phyloP scores from a whole-genome alignment of 2,797 vertebrate species.

The Anas flavirostris region DNA sequence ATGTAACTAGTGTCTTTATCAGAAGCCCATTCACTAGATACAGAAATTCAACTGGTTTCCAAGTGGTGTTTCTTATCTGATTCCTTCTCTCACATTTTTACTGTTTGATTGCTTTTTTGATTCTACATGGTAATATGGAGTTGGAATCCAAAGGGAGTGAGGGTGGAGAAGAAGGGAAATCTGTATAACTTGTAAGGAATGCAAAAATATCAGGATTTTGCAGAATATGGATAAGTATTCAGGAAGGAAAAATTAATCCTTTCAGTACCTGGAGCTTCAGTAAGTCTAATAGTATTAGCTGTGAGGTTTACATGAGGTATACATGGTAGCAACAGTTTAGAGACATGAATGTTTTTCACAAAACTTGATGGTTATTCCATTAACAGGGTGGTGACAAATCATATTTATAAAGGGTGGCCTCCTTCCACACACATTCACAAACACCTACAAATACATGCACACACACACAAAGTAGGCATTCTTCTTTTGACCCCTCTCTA shows the following conservation, averaged over 20 bases:
- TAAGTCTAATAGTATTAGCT: not conserved
- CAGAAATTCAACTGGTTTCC: fast-evolving
- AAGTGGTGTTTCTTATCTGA: not conserved
- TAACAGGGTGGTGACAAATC: not conserved
- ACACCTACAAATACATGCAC: not conserved
- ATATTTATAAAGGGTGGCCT: not conserved
- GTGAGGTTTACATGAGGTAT: not conserved
- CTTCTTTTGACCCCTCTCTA: not conserved
- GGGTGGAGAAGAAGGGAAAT: not conserved
- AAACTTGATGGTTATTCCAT: not conserved
- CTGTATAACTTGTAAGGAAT: not conserved
- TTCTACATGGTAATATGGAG: not conserved
- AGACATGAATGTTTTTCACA: fast-evolving
- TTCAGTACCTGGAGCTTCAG: not conserved
- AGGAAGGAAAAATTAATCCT: not conserved
- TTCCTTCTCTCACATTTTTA: not conserved
- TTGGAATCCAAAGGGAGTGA: not conserved
- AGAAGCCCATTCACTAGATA: not conserved
- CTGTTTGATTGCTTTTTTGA: not conserved
- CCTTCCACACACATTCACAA: not conserved
- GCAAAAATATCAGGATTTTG: not conserved
- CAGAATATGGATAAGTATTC: not conserved
- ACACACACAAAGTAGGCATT: not conserved
- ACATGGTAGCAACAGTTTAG: not conserved
- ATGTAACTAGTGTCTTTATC: not conserved